phyloP scores from a whole-genome alignment of 2,113 vertebrate species.

The Vidua macroura region DNA sequence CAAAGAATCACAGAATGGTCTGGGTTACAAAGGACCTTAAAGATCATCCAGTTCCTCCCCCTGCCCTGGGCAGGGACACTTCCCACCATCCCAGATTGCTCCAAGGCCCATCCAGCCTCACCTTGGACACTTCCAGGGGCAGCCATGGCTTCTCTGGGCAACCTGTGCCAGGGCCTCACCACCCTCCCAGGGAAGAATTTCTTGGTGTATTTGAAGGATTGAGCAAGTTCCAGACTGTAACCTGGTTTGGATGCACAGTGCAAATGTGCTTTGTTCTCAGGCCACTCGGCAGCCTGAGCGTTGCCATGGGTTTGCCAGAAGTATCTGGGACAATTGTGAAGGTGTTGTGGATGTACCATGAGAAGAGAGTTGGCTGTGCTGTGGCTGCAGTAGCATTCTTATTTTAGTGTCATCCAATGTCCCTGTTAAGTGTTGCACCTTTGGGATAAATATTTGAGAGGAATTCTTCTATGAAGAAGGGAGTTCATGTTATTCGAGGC shows the following conservation, averaged over 20 bases:
- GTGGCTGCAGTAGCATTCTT: background rate
- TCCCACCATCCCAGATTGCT: rapidly evolving
- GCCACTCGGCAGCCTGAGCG: background rate
- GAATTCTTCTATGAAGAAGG: background rate
- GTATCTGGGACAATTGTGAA: rapidly evolving
- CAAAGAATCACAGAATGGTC: background rate
- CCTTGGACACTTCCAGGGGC: background rate
- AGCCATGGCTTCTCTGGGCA: background rate
- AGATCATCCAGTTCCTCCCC: background rate
- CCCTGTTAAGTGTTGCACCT: background rate
- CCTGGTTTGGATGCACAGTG: background rate
- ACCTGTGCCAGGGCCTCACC: rapidly evolving
- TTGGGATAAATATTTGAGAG: background rate
- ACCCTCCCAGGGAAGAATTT: background rate
- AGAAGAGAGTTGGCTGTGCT: background rate
- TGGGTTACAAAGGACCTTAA: background rate
- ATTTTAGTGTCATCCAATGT: background rate
- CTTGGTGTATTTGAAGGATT: background rate
- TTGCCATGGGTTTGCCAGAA: background rate
- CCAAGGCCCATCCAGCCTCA: background rate
- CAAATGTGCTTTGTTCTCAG: background rate
- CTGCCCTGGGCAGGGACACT: background rate
- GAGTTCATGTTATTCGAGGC: background rate
- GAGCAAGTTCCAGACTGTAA: rapidly evolving
- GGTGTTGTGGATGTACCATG: background rate